Percentiles rank a stretch among this genome's conserved stretches.
phyloP scores from a whole-genome alignment of 2,888 invertebrate species.

The Rhamnusium bicolor region DNA sequence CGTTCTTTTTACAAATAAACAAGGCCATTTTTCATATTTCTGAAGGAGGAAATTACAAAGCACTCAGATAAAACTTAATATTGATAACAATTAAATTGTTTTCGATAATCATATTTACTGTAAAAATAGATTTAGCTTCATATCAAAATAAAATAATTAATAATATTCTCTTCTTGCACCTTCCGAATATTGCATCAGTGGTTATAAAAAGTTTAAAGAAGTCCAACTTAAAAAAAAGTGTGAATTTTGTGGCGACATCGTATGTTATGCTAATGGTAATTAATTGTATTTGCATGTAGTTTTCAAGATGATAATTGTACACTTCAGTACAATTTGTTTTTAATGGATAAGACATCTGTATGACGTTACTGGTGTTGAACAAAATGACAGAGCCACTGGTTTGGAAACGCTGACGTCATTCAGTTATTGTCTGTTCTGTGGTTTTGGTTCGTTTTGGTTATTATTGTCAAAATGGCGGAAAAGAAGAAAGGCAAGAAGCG shows the following conservation, averaged over 20 bases:
- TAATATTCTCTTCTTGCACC: not conserved
- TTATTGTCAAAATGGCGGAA: conserved; percentile 74
- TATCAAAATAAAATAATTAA: not conserved
- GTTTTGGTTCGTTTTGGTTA: too few relatives aligned
- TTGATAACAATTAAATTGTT: not conserved
- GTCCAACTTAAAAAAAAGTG: too few relatives aligned
- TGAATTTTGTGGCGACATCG: too few relatives aligned
- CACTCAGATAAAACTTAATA: not conserved
- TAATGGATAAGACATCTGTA: not conserved
- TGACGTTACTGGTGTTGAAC: too few relatives aligned
- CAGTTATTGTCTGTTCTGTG: too few relatives aligned
- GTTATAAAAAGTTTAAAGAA: not conserved
- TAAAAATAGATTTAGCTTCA: not conserved
- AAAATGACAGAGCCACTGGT: not conserved
- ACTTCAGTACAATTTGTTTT: not conserved
- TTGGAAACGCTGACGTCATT: conserved; percentile 22
- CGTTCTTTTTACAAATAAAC: conserved; percentile 2
- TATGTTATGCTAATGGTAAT: not conserved
- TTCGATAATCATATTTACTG: conserved; percentile 13
- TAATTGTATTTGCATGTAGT: not conserved
- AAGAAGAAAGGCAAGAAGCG: conserved; percentile 78
- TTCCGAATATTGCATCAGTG: not conserved
- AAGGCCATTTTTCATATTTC: conserved; percentile 19
- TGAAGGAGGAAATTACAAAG: not conserved
- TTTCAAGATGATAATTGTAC: not conserved